Evolutionary conservation across 1,140 invertebrate species (phyloP).

Genomic region (Linepithema humile): DNA sequence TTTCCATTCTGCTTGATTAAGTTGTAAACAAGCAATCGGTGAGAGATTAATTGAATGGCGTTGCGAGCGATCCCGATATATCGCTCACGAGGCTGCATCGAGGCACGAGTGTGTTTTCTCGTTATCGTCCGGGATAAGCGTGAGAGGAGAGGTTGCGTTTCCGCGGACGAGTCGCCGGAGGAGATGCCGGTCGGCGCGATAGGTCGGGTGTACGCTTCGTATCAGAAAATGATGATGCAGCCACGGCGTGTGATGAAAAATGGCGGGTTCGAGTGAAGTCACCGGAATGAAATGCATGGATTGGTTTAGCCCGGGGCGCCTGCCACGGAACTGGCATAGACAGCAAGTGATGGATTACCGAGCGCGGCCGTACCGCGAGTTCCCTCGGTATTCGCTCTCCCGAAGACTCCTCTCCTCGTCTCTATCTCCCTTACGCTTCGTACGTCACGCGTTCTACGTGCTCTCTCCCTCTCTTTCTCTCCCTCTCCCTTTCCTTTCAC

Average conservation of each 20-base stretch:
- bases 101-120: conserved; percentile 12
- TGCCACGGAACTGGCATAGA: conserved; percentile 78
- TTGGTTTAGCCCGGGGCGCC: conserved; percentile 81
- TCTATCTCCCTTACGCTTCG: conserved; percentile 51
- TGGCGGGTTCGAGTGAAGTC: conserved; percentile 80
- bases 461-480: neutral
- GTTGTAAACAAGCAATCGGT: neutral
- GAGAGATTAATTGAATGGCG: conserved; percentile 27
- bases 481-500: neutral
- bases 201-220: conserved; percentile 46
- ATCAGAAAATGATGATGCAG: conserved; percentile 81
- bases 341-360: conserved; percentile 83
- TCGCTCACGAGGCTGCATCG: neutral
- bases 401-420: conserved; percentile 65
- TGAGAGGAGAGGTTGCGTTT: conserved; percentile 43
- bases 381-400: conserved; percentile 65
- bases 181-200: conserved; percentile 54
- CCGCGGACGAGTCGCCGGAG: conserved; percentile 42
- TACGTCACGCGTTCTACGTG: conserved; percentile 33
- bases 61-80: neutral
- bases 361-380: conserved; percentile 52
- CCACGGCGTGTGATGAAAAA: conserved; percentile 80
- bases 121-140: conserved; percentile 25
- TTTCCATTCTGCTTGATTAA: neutral
- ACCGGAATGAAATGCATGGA: conserved; percentile 83